Evolutionary conservation across 2,888 invertebrate species (phyloP).

Genomic region (Heteromurus nitidus): DNA sequence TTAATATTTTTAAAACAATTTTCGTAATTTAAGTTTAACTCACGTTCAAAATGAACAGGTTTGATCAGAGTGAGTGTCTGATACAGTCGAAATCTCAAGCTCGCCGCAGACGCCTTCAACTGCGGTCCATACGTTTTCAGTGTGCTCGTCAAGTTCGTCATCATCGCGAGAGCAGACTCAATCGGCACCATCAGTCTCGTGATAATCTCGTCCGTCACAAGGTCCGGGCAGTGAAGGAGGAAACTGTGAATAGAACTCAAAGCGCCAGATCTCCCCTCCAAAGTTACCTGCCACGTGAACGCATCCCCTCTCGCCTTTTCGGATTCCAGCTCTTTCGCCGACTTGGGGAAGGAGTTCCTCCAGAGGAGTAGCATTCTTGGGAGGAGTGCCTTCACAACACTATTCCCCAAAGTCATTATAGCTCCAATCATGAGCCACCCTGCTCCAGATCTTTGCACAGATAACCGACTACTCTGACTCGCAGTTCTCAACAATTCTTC

Average conservation of each 20-base stretch:
- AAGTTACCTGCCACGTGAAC: slow-evolving; percentile 98
- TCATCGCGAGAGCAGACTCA: slow-evolving; percentile 95
- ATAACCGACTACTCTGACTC: slow-evolving; percentile 95
- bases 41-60: slow-evolving; percentile 87
- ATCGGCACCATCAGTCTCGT: slow-evolving; percentile 91
- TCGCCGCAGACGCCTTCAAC: slow-evolving; percentile 94
- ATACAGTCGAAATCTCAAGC: slow-evolving; percentile 94
- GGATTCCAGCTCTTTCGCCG: slow-evolving; percentile 95
- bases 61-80: slow-evolving; percentile 88
- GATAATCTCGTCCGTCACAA: slow-evolving; percentile 94
- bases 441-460: slow-evolving; percentile 95
- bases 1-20: no score
- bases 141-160: slow-evolving; percentile 90
- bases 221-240: slow-evolving; percentile 90
- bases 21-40: slow-evolving; percentile 59
- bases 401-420: slow-evolving; percentile 89
- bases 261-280: slow-evolving; percentile 97
- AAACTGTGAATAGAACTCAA: slow-evolving; percentile 96
- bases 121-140: slow-evolving; percentile 93
- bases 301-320: slow-evolving; percentile 97
- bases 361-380: slow-evolving; percentile 95
- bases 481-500: slow-evolving; percentile 97
- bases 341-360: slow-evolving; percentile 98
- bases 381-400: slow-evolving; percentile 90
- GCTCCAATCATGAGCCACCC: slow-evolving; percentile 98